phyloP scores from a whole-genome alignment of 1,140 invertebrate species.

The Drosophila serrata region DNA sequence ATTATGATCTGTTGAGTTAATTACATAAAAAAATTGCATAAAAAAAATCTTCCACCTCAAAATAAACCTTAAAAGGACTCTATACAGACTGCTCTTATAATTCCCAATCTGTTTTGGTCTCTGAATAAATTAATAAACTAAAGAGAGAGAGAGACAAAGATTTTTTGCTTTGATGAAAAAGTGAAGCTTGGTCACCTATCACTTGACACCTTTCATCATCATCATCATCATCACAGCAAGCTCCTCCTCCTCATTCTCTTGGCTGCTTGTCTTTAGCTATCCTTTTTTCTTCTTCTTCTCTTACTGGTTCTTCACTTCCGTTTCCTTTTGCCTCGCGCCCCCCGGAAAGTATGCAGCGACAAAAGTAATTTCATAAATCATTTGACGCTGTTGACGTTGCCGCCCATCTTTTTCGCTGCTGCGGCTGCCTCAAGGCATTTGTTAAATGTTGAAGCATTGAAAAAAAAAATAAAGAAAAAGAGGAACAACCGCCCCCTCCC shows the following conservation, averaged over 20 bases:
- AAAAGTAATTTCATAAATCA: constrained; percentile 85
- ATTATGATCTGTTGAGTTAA: too few relatives aligned
- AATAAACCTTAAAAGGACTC: too few relatives aligned
- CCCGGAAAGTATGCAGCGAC: constrained; percentile 49
- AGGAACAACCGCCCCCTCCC: not conserved
- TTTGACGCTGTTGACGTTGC: constrained; percentile 67
- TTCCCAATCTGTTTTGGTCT: not conserved
- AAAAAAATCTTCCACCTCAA: too few relatives aligned
- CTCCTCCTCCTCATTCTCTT: not conserved
- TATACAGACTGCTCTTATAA: not conserved
- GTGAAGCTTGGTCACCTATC: not conserved
- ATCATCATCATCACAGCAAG: too few relatives aligned
- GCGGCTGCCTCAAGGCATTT: constrained; percentile 74
- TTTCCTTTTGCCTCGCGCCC: not conserved
- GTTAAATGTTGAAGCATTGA: constrained; percentile 65
- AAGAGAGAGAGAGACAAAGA: too few relatives aligned
- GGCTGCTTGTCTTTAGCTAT: not conserved
- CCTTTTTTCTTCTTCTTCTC: not conserved
- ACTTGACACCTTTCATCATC: constrained; percentile 20
- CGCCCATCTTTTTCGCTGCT: constrained; percentile 26
- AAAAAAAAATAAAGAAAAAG: not conserved
- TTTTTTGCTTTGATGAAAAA: not conserved
- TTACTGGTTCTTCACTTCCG: not conserved
- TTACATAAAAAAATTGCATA: too few relatives aligned
- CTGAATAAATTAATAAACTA: not conserved